phyloP scores from a whole-genome alignment of 1,140 invertebrate genomes.

The Listronotus bonariensis region DNA sequence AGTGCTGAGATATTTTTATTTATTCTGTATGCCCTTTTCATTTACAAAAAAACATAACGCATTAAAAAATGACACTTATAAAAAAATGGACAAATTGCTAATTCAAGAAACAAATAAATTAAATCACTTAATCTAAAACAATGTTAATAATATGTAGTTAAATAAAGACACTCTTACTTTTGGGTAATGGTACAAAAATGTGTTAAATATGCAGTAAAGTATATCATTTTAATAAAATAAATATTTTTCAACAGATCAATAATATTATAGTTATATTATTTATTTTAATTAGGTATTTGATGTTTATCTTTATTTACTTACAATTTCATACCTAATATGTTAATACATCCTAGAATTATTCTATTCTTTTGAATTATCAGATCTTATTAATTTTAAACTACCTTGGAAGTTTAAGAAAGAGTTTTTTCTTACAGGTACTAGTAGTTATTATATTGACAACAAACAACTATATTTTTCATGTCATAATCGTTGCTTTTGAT shows the following conservation, averaged over 20 bases:
- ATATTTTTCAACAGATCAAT: not conserved
- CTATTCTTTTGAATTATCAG: constrained; percentile 10
- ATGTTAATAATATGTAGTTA: too few species aligned
- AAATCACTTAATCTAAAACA: too few species aligned
- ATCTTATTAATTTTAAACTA: not conserved
- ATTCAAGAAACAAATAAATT: too few species aligned
- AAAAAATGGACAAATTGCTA: too few species aligned
- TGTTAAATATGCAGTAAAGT: not conserved
- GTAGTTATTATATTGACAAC: constrained; percentile 37
- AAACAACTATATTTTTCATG: constrained; percentile 32
- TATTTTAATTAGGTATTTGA: constrained; percentile 3
- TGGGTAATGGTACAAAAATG: too few species aligned
- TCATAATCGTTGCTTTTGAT: constrained; percentile 47
- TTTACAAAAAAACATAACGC: too few species aligned
- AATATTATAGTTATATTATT: constrained; percentile 1
- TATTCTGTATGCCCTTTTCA: too few species aligned
- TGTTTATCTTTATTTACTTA: not conserved
- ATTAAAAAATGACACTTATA: too few species aligned
- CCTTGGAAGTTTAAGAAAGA: constrained; percentile 18
- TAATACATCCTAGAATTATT: constrained; percentile 14
- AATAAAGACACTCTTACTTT: too few species aligned
- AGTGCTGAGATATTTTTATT: too few species aligned
- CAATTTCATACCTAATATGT: constrained; percentile 15
- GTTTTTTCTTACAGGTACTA: constrained; percentile 40
- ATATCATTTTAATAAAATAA: not conserved